Percentiles rank a stretch among this genome's conserved stretches.
These are phyloP conservation scores for Rafetus swinhoei DNA, from an alignment of 2,113 vertebrate genomes.

Conservation along the genomic window DNA sequence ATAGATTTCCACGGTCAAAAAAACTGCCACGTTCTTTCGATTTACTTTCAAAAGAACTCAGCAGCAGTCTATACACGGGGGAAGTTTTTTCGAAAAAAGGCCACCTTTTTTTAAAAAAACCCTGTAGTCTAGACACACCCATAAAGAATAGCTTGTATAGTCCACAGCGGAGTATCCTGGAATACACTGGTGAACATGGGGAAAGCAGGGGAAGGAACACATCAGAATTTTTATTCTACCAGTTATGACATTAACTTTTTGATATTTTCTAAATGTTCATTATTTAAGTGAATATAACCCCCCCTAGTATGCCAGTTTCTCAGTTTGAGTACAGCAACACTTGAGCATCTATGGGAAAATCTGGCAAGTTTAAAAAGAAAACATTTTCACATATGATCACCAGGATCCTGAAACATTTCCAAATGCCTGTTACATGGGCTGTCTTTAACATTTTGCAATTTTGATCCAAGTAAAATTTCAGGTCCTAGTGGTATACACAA, in stretches of 20 bases:
- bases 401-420: background rate
- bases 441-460: background rate
- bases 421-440: background rate
- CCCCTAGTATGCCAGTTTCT: background rate
- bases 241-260: constrained; percentile 16
- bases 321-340: background rate
- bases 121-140: too few species aligned
- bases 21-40: too few species aligned
- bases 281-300: background rate
- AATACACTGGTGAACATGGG: background rate
- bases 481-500: background rate
- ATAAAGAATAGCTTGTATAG: background rate
- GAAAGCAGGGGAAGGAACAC: background rate
- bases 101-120: too few species aligned
- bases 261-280: background rate
- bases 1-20: too few species aligned
- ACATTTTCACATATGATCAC: background rate
- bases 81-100: too few species aligned
- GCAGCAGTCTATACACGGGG: too few species aligned
- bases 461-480: background rate
- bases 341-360: background rate
- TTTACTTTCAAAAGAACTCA: too few species aligned
- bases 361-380: background rate
- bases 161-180: background rate
- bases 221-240: background rate